Evolutionary conservation across 2,888 invertebrate genomes (phyloP), one percentile per base, ranked within the genome.

Genomic region (Leucophenga maculata): DNA sequence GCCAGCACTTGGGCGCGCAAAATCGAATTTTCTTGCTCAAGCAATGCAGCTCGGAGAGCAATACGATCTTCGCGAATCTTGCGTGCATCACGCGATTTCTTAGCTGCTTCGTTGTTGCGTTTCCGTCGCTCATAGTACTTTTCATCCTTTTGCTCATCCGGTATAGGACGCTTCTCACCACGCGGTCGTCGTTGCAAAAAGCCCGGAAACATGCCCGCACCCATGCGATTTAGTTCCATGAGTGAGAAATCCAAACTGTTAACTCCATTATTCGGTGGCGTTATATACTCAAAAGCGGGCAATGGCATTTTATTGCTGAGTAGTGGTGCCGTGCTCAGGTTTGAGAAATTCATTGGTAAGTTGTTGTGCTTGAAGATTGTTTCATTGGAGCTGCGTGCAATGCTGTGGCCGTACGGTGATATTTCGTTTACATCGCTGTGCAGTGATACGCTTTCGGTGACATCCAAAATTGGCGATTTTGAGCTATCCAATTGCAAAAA

Each of bases 91-190:
- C 97, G 89, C 0, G 96, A 96, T 87, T 97, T 97, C 88, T 97
- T 97, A 0, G 97, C 97, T 0, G 97, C 97, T 85, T 95, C 93
- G 87, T 97, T 97, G 88, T 97, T 97, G 9, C 96, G 90, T 83
- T 94, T 93, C 71, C 97, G 90, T 57, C 96, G 89, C 87, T 97
- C 97, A 86, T 93, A 97, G 88, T 97, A 97, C 87, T 95, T 96
- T 72, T 94, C 94, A 81, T 97, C 97, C 84, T 97, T 97, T 85
- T 94, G 91, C 64, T 95, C 95, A 0, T 93, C 92, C 0, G 97
- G 97, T 67, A 96, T 96, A 0, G 96, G 94, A 67, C 95, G 92
- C 85, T 96, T 96, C 85, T 95, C 95, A 0, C 95, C 94, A 3
- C 96, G 90, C 0, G 93, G 92, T 4, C 94, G 88, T 72, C 91